These are phyloP conservation scores for Hassar affinis DNA, from an alignment of 2,113 vertebrate genomes.

Conservation along the genomic window DNA sequence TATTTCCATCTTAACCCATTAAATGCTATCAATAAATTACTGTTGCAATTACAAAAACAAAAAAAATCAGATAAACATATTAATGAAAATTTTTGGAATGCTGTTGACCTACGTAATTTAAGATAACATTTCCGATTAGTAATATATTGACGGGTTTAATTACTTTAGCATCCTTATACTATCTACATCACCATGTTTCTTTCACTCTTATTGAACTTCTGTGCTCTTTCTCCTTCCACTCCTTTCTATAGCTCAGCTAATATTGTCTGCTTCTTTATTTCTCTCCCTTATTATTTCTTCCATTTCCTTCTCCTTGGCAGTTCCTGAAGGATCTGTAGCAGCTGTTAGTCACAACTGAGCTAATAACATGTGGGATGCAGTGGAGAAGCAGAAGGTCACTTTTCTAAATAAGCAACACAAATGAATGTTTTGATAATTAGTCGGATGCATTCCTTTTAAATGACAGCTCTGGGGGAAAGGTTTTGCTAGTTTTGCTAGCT, in stretches of 20 bases:
- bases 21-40: no score
- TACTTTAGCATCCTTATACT: background rate
- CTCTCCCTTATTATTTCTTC: background rate
- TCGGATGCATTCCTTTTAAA: background rate
- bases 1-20: no score
- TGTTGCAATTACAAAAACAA: no score
- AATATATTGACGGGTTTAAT: background rate
- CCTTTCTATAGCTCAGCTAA: background rate
- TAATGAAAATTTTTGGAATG: background rate
- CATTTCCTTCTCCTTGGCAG: background rate
- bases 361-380: background rate
- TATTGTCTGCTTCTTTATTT: background rate
- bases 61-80: background rate
- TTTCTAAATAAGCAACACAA: slow-evolving; percentile 30
- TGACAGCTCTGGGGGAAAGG: slow-evolving; percentile 11
- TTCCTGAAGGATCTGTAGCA: background rate
- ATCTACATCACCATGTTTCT: background rate
- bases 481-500: no score
- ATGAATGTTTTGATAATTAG: slow-evolving; percentile 39
- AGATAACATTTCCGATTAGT: background rate
- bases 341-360: background rate
- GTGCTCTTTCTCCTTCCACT: background rate
- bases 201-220: background rate
- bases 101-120: background rate
- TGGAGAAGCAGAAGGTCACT: slow-evolving; percentile 2